A percentile compares a stretch with the other conserved stretches of the same genome.
These are phyloP conservation scores for Brachypalpus laphriformis DNA, from an alignment of 2,888 invertebrate species.

Conservation along the genomic window DNA sequence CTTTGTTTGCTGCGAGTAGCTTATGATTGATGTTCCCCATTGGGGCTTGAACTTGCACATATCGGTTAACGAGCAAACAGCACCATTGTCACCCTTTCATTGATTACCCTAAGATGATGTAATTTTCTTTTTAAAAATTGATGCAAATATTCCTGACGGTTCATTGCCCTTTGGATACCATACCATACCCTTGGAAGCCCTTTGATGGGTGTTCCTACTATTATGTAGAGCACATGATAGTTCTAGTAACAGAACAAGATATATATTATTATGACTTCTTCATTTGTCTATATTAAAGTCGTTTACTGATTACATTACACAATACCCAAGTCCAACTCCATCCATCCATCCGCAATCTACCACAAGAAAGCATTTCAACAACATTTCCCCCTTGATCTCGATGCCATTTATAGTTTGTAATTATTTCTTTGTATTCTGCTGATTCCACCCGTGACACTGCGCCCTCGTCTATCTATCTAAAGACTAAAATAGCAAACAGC, in stretches of 20 bases:
- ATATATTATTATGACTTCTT: slow-evolving; percentile 9
- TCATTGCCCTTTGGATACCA: too few species aligned
- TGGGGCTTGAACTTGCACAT: too few species aligned
- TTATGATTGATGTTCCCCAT: too few species aligned
- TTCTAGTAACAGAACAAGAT: neutral
- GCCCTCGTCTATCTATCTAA: neutral
- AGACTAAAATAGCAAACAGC: slow-evolving; percentile 61
- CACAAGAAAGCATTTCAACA: slow-evolving; percentile 32
- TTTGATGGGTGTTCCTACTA: too few species aligned
- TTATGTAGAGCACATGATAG: neutral
- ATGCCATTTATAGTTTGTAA: slow-evolving; percentile 55
- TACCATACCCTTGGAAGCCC: too few species aligned
- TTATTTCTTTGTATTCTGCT: slow-evolving; percentile 45
- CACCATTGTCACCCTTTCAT: too few species aligned
- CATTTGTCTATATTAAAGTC: neutral
- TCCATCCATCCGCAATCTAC: slow-evolving; percentile 27
- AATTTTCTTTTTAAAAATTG: too few species aligned
- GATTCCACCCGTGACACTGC: neutral
- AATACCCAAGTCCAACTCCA: neutral
- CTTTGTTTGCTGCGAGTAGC: too few species aligned
- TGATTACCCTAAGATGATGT: too few species aligned
- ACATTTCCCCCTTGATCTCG: slow-evolving; percentile 30
- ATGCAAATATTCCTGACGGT: too few species aligned
- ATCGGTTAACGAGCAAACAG: too few species aligned
- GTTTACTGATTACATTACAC: neutral